phyloP scores from a whole-genome alignment of 2,113 vertebrate genomes.

The Phyllopteryx taeniolatus region DNA sequence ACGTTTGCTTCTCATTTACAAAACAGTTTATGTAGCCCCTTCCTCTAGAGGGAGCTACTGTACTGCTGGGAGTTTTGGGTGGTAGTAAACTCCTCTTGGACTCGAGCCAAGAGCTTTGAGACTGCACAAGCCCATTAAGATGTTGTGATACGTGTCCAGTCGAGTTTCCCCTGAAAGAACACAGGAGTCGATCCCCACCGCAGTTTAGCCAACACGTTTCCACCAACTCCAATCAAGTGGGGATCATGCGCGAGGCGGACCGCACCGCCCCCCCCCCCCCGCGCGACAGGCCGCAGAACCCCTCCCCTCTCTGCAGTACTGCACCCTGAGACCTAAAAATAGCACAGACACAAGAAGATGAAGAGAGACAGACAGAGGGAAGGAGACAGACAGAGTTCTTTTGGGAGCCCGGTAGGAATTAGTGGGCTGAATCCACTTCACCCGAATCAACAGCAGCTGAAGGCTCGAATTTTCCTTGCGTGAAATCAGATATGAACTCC shows the following conservation, averaged over 20 bases:
- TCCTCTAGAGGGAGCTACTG: slow-evolving; percentile 70
- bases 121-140: slow-evolving; percentile 66
- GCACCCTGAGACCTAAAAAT: slow-evolving; percentile 60
- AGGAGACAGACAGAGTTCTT: slow-evolving; percentile 30
- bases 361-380: slow-evolving; percentile 27
- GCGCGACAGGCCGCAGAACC: slow-evolving; percentile 23
- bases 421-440: slow-evolving; percentile 65
- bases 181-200: slow-evolving; percentile 60
- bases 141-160: slow-evolving; percentile 73
- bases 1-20: slow-evolving; percentile 34
- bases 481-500: slow-evolving; percentile 71
- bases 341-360: slow-evolving; percentile 44
- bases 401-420: slow-evolving; percentile 67
- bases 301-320: slow-evolving; percentile 18
- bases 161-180: slow-evolving; percentile 63
- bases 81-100: slow-evolving; percentile 44
- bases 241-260: slow-evolving; percentile 49
- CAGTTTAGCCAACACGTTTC: slow-evolving; percentile 68
- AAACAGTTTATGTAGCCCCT: slow-evolving; percentile 45
- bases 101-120: slow-evolving; percentile 46
- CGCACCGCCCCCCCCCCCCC: slow-evolving; percentile 37
- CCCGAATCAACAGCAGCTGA: slow-evolving; percentile 72
- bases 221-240: slow-evolving; percentile 59
- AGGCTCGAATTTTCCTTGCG: slow-evolving; percentile 64
- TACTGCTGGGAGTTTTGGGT: slow-evolving; percentile 30